Percentiles rank a stretch among this genome's conserved stretches.
Conservation (phyloP, 1,140 invertebrate species). For the Drosophila asahinai region DNA sequence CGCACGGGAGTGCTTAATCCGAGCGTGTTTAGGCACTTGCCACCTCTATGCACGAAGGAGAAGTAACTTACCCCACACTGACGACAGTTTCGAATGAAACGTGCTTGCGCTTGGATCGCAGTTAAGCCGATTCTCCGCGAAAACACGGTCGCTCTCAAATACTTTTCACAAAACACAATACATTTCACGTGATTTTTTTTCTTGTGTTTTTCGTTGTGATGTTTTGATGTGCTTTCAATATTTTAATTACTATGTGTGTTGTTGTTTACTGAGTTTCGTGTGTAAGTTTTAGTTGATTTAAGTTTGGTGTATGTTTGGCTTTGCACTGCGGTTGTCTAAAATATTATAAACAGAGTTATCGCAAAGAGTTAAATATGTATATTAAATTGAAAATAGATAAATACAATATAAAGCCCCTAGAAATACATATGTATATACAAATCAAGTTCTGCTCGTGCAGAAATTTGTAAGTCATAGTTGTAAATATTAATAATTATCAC, state of each 20-base stretch:
- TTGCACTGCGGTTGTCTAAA: too few relatives aligned
- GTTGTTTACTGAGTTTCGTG: not conserved
- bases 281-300: conserved; percentile 6
- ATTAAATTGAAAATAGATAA: not conserved
- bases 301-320: not conserved
- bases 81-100: conserved; percentile 70
- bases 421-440: not conserved
- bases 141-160: conserved; percentile 18
- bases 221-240: conserved; percentile 17
- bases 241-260: conserved; percentile 9
- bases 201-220: conserved; percentile 16
- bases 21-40: not conserved
- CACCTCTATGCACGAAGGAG: conserved; percentile 1
- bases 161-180: conserved; percentile 32
- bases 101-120: conserved; percentile 56
- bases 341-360: too few relatives aligned
- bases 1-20: not conserved
- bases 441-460: conserved; percentile 19
- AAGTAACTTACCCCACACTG: conserved; percentile 68
- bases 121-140: conserved; percentile 17
- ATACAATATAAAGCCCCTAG: not conserved
- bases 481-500: conserved; percentile 6
- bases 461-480: not conserved
- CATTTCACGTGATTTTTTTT: conserved; percentile 28
- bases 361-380: not conserved